These are phyloP conservation scores for Nerophis ophidion DNA, from an alignment of 2,113 vertebrate species.

Conservation along the genomic window DNA sequence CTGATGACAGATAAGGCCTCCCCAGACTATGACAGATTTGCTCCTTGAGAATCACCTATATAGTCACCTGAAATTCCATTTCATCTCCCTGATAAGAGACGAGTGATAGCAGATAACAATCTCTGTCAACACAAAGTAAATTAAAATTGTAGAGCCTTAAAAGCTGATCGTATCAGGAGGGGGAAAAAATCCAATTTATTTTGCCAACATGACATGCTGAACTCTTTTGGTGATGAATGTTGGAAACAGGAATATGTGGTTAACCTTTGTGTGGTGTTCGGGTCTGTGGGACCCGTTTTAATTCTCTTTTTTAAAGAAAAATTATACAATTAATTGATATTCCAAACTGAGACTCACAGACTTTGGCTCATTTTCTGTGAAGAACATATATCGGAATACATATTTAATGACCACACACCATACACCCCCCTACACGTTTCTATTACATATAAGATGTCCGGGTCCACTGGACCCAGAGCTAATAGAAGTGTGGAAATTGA, in stretches of 20 bases:
- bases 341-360: no score
- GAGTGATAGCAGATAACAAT: slow-evolving; percentile 78
- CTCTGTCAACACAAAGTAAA: slow-evolving; percentile 82
- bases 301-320: no score
- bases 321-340: no score
- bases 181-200: slow-evolving; percentile 79
- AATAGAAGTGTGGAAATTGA: no score
- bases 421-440: no score
- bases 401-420: no score
- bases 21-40: slow-evolving; percentile 76
- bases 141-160: slow-evolving; percentile 73
- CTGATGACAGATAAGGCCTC: slow-evolving; percentile 77
- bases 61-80: slow-evolving; percentile 72
- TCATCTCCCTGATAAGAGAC: slow-evolving; percentile 70
- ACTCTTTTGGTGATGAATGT: slow-evolving; percentile 55
- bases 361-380: no score
- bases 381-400: no score
- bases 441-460: no score
- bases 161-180: slow-evolving; percentile 70
- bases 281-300: no score
- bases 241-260: slow-evolving; percentile 8
- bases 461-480: no score
- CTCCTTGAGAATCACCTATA: slow-evolving; percentile 67
- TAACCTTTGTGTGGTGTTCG: no score
- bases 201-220: slow-evolving; percentile 72